phyloP scores from a whole-genome alignment of 2,888 invertebrate species.

The Mantis religiosa region DNA sequence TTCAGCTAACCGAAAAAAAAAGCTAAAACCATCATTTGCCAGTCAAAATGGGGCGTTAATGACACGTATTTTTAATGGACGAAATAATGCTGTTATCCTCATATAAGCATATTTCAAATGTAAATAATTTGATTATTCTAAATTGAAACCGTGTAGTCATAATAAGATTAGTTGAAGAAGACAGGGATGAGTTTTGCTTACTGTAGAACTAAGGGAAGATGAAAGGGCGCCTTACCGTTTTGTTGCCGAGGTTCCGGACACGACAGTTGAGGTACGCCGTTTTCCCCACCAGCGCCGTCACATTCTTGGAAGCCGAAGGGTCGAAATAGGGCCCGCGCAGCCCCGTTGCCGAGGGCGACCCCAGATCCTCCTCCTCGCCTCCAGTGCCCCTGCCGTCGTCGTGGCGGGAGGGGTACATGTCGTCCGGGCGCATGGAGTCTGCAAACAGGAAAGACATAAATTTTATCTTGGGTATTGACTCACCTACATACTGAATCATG shows the following conservation, averaged over 20 bases:
- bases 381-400: constrained; percentile 42
- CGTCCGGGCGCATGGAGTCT: constrained; percentile 23
- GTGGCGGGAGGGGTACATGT: constrained; percentile 37
- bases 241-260: constrained; percentile 70
- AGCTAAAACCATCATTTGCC: no score
- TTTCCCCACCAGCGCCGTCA: constrained; percentile 73
- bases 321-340: constrained; percentile 68
- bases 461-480: background rate
- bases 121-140: no score
- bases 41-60: no score
- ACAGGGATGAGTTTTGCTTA: background rate
- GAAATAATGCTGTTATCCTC: no score
- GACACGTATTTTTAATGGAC: no score
- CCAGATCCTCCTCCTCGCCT: constrained; percentile 20
- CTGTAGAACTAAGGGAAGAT: background rate
- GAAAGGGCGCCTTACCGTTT: constrained; percentile 56
- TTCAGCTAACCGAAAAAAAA: no score
- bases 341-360: constrained; percentile 42
- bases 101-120: no score
- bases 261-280: constrained; percentile 72
- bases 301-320: constrained; percentile 65
- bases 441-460: background rate
- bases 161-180: background rate
- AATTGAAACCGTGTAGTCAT: background rate
- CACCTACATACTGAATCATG: background rate